These are phyloP conservation scores for Oceanodroma tethys DNA, from an alignment of 2,113 vertebrate genomes.

Conservation along the genomic window DNA sequence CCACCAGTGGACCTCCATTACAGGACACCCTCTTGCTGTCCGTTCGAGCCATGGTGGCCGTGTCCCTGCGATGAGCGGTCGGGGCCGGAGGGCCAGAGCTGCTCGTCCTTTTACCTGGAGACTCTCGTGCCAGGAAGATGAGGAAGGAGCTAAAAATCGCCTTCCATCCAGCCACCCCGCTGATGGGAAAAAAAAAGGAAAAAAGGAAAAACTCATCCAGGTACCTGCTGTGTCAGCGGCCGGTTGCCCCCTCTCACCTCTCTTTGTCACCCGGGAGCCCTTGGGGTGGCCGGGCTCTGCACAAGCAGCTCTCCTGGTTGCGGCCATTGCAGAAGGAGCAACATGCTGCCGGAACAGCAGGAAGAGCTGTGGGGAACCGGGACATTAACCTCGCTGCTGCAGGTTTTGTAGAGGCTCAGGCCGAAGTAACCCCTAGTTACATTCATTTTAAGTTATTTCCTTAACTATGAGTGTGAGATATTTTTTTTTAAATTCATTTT, in stretches of 20 bases:
- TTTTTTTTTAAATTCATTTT: neutral
- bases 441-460: neutral
- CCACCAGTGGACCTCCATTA: neutral
- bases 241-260: neutral
- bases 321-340: neutral
- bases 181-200: neutral
- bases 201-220: neutral
- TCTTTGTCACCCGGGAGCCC: neutral
- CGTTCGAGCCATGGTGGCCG: neutral
- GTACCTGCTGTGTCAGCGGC: neutral
- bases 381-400: neutral
- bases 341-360: fast-evolving
- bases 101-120: neutral
- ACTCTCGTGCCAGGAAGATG: neutral
- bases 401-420: neutral
- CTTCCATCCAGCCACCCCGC: too few species aligned
- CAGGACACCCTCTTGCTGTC: neutral
- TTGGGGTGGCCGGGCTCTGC: fast-evolving
- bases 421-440: neutral
- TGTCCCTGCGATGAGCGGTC: neutral
- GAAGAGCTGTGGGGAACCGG: neutral
- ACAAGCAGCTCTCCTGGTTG: neutral
- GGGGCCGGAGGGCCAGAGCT: neutral
- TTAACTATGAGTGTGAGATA: neutral
- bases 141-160: neutral